Base-by-base conservation (phyloP, 2,888 invertebrate genomes). In the Cephus spinipes region DNA sequence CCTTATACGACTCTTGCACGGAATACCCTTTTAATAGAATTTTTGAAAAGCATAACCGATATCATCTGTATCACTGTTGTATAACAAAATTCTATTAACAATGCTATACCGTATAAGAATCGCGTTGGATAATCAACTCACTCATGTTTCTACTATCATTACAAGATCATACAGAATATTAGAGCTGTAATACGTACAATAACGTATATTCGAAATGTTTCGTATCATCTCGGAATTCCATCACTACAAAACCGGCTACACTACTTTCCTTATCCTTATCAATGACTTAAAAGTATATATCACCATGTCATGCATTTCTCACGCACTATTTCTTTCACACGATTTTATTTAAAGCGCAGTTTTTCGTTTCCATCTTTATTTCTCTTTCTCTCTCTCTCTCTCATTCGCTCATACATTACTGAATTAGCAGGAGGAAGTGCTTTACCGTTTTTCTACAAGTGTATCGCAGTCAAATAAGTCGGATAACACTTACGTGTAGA, bases 241-340 rank as follows among this genome's bases (percentile, higher is more conserved):
- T 23, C 23, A 55, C 55, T 23, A 55, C 9, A 55, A 55, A 55
- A 55, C 6, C 55, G 55, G 23, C 79, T 84, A 84, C 31, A 6
- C 77, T 84, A 85, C 31, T 69, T 77, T 74, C 30, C 79, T 81
- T 84, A 83, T 68, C n/a, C 32, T 79, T 87, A 85, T 80, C 81
- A 80, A 86, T 84, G 84, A 86, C 87, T 87, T 86, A 85, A 73
- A 81, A 84, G 79, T 85, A 85, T 80, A 73, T 86, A 86, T 86
- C 87, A 86, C 87, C 81, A 81, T 80, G 80, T 80, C 75, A 81
- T 75, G n/a, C 55, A 68, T 69, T 75, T 4, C 31, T 40, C 34
- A 34, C 68, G 15, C 15, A 40, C 23, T 23, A 55, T 23, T 55
- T 9, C 55, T 23, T 55, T 55, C 55, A 55, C 55, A 55, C 23